Base-by-base conservation (phyloP, 2,888 invertebrate genomes). In the Dermolepida albohirtum region DNA sequence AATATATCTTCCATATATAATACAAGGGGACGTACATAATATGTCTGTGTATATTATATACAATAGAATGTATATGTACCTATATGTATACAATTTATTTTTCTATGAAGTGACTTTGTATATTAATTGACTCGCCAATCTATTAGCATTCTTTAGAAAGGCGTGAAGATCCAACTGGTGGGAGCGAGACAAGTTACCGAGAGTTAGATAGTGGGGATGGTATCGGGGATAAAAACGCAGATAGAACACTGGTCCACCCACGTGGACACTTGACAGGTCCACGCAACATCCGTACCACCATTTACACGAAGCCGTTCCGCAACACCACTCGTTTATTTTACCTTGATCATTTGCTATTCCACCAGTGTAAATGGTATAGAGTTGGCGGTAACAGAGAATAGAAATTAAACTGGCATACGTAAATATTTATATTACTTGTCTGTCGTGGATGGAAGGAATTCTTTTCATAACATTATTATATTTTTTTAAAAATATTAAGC, bases 201-300 rank as follows among this genome's bases (percentile, higher is more conserved):
- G 22, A 16, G 44, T 16, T 47, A n/a, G 69, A 55, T 47, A 66
- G 68, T 62, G 64, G 70, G 64, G 71, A 71, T 66, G 63, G 63
- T 64, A 47, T 57, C 68, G 64, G 66, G 70, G 66, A 70, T 70
- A 74, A 67, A 69, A 69, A 68, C 70, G 71, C 76, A 78, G 78
- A 78, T 70, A 71, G 70, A 80, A 72, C 78, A 79, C 80, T 79
- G 79, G 80, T 82, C 81, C 81, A 82, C 82, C 82, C 82, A 82
- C 82, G 82, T 82, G 81, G 79, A 74, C 78, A 77, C 78, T 79
- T 78, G 81, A 79, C 79, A 80, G 78, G 77, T 81, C 80, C 80
- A 80, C 80, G 79, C 81, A 81, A 76, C 78, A 76, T 78, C 75
- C 78, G 71, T 77, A 70, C 74, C 78, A 79, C 78, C 77, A 80